These are phyloP conservation scores for Protomyctophum bolini DNA, from an alignment of 2,113 vertebrate species.

Conservation along the genomic window DNA sequence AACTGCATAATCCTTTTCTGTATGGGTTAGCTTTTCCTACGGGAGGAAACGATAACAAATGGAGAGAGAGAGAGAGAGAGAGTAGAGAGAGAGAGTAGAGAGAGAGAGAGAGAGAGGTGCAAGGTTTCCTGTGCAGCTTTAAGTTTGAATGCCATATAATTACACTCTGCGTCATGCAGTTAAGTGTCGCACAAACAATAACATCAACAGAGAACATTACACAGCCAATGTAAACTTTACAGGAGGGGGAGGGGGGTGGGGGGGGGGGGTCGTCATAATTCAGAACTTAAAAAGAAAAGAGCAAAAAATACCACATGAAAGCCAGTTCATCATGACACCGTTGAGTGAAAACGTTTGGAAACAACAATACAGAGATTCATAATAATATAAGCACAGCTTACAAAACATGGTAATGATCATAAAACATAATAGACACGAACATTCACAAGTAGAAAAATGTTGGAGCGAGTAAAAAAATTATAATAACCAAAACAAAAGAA, in stretches of 20 bases:
- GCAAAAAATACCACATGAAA: constrained; percentile 78
- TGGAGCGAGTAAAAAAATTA: constrained; percentile 27
- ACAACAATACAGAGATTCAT: constrained; percentile 66
- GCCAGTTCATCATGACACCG: constrained; percentile 76
- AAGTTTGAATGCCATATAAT: constrained; percentile 63
- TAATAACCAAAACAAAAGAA: constrained; percentile 60
- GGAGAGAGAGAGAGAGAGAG: constrained; percentile 26
- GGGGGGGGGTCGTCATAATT: constrained; percentile 58
- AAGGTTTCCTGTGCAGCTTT: constrained; percentile 62
- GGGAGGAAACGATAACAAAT: constrained; percentile 48
- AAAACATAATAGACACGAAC: constrained; percentile 78
- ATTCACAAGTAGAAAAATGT: constrained; percentile 72
- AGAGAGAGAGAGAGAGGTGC: constrained; percentile 40
- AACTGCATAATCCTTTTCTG: constrained; percentile 61
- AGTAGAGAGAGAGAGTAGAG: constrained; percentile 7
- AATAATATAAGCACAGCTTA: constrained; percentile 91
- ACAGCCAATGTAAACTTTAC: constrained; percentile 71
- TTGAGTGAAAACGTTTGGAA: constrained; percentile 67
- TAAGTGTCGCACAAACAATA: constrained; percentile 77
- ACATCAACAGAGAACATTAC: constrained; percentile 78
- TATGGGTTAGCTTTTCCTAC: constrained; percentile 41
- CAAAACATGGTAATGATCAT: constrained; percentile 64
- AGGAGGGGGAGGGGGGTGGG: constrained; percentile 38
- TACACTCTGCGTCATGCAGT: constrained; percentile 77
- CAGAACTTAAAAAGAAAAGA: constrained; percentile 50